Base-by-base conservation (phyloP, 2,797 vertebrate species). In the Molossus molossus region DNA sequence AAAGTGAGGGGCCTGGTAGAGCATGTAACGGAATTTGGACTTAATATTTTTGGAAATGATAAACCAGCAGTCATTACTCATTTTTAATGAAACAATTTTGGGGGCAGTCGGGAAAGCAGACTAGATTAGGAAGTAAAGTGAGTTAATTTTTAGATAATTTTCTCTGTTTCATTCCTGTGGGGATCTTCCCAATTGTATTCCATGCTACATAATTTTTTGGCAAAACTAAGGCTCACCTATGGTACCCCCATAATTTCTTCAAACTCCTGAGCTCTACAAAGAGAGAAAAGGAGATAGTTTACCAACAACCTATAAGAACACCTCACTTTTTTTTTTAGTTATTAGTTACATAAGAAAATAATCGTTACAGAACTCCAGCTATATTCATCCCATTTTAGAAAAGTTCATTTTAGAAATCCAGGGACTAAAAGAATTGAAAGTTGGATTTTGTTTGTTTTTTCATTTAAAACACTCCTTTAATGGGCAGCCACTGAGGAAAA, bases 401-500 rank as follows among this genome's bases (percentile, higher is more conserved):
- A 95, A 88, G 50, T 45, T 50, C 20, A 64, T 58, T 79, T 87
- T 25, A 91, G 93, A 86, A 87, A 83, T 62, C 9, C 10, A 91
- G 60, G 29, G n/a, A 67, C 10, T 83, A 77, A 82, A 21, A 29
- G 33, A 33, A 33, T 33, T 33, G 33, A 91, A 79, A 62, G 69
- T 65, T 64, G 14, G 9, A 70, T 55, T 82, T 62, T 80, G 17
- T 23, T 33, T 81, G 50, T 70, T 80, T 60, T 60, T 64, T 67
- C 69, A 80, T 50, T 90, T 82, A 83, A 87, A 90, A 50, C 17
- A 21, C 33, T 10, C 53, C n/a, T 85, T 85, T 69, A 85, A 84
- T 73, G 58, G 57, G 1, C 10, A 14, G 57, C 14, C 1, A 27
- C 8, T 50, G n/a, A 53, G 48, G n/a, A 84, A 77, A 85, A 69